Evolutionary conservation across 2,797 vertebrate genomes (phyloP).

Genomic region (Furcifer pardalis): DNA sequence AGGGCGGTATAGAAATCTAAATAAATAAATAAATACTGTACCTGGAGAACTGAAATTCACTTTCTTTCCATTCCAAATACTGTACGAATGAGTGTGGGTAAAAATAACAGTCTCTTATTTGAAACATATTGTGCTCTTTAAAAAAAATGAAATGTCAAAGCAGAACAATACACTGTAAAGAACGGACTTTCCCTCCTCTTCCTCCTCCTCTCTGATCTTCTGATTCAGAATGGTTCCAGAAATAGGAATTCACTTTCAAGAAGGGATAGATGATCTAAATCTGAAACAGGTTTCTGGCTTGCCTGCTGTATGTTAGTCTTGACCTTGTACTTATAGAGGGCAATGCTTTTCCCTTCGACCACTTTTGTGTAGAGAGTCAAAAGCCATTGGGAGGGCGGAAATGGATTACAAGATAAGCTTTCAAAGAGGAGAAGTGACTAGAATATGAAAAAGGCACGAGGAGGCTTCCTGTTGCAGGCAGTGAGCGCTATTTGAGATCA

Average conservation of each 20-base stretch:
- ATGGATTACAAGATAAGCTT: neutral
- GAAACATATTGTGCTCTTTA: neutral
- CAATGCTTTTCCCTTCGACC: neutral
- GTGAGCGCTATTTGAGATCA: neutral
- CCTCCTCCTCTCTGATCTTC: neutral
- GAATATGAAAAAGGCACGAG: neutral
- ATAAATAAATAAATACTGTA: no score
- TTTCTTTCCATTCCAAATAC: neutral
- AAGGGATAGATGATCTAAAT: conserved; percentile 8
- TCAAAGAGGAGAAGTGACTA: neutral
- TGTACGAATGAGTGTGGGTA: neutral
- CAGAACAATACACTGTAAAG: neutral
- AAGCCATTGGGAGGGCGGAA: neutral
- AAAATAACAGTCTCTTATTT: neutral
- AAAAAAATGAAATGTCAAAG: neutral
- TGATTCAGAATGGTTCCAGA: conserved; percentile 3
- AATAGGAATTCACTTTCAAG: neutral
- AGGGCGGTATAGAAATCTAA: no score
- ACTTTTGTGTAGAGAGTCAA: conserved; percentile 10
- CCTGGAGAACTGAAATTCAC: neutral
- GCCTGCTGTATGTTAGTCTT: fast-evolving
- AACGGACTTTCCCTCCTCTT: neutral
- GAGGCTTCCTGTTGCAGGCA: neutral
- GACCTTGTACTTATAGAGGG: conserved; percentile 15
- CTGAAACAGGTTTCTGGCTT: conserved; percentile 27